Evolutionary conservation across 1,140 invertebrate genomes (phyloP).

Genomic region (Lepidurus arcticus): DNA sequence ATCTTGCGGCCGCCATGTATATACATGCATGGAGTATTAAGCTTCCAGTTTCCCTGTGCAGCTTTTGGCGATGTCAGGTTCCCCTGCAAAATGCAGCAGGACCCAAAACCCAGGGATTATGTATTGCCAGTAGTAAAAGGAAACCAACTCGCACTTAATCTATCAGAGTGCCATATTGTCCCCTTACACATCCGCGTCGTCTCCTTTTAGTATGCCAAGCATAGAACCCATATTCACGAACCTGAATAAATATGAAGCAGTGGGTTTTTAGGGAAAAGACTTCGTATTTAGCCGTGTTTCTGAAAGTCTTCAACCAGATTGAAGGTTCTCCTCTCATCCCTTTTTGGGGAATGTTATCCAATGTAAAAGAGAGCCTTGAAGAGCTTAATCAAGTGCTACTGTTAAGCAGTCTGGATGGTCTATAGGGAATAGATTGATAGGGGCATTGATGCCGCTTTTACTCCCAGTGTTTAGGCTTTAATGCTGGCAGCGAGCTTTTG

Average conservation of each 20-base stretch:
- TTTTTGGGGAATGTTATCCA: not conserved
- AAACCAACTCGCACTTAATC: constrained; percentile 10
- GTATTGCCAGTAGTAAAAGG: not conserved
- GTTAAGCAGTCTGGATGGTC: not conserved
- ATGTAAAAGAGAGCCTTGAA: not conserved
- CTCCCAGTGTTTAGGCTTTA: not conserved
- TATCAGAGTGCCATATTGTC: constrained; percentile 19
- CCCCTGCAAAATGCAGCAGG: not conserved
- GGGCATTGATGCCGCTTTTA: not conserved
- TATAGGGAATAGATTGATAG: not conserved
- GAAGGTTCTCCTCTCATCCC: too few relatives aligned
- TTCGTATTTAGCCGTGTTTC: too few relatives aligned
- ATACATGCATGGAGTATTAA: not conserved
- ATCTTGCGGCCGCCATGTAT: not conserved
- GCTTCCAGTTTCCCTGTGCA: not conserved
- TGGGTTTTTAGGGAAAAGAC: not conserved
- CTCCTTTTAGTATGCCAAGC: constrained; percentile 1
- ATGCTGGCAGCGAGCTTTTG: not conserved
- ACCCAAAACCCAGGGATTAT: not conserved
- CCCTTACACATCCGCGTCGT: not conserved
- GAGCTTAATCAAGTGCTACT: not conserved
- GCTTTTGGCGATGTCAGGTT: not conserved
- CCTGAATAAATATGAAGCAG: not conserved
- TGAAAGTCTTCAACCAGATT: too few relatives aligned
- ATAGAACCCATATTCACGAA: not conserved